Percentiles rank a stretch among this genome's conserved stretches.
Conservation (phyloP, 2,797 vertebrate genomes). For the Paedocypris micromegethes region DNA sequence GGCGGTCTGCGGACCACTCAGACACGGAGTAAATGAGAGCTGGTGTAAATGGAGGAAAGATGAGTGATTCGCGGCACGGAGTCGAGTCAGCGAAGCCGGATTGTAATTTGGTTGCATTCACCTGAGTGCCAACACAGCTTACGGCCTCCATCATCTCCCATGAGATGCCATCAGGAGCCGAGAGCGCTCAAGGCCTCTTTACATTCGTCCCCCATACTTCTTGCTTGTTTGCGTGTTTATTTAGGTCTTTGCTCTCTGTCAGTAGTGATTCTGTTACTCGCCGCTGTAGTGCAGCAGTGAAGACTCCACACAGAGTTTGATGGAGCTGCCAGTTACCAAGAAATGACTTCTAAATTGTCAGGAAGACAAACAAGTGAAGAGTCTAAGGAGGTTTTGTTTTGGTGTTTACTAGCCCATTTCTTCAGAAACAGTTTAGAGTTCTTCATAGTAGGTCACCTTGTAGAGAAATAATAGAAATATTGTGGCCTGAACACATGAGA, state of each 20-base stretch:
- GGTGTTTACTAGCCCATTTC: constrained; percentile 13
- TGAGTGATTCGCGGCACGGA: constrained; percentile 22
- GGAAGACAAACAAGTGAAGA: constrained; percentile 7
- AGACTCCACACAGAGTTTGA: constrained; percentile 15
- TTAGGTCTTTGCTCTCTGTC: constrained; percentile 31
- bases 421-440: not conserved
- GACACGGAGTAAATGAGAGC: constrained; percentile 34
- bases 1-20: constrained; percentile 28
- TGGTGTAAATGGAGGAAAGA: constrained; percentile 33
- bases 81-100: constrained; percentile 14
- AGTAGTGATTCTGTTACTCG: constrained; percentile 26
- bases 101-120: constrained; percentile 32
- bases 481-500: not conserved
- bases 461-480: constrained; percentile 12
- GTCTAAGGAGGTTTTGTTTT: constrained; percentile 9
- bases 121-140: constrained; percentile 32
- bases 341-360: constrained; percentile 34
- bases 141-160: constrained; percentile 25
- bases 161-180: constrained; percentile 36
- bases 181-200: constrained; percentile 26
- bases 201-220: constrained; percentile 27
- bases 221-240: constrained; percentile 40
- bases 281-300: constrained; percentile 24
- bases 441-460: constrained; percentile 23
- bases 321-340: constrained; percentile 25